phyloP scores from a whole-genome alignment of 2,797 vertebrate genomes.

The Chiroxiphia lanceolata region DNA sequence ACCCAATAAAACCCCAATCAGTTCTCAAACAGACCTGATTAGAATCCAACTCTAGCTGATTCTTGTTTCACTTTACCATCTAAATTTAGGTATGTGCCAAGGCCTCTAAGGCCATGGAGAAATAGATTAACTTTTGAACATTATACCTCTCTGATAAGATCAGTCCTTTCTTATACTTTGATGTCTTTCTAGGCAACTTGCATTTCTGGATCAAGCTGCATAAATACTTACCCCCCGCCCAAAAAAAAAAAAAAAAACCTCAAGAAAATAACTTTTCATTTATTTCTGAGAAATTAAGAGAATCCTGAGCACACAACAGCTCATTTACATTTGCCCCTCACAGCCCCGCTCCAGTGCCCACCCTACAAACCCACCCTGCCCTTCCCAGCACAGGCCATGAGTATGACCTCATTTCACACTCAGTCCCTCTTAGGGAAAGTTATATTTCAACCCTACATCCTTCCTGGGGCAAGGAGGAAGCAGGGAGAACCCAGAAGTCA shows the following conservation, averaged over 20 bases:
- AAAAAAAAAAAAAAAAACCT: background rate
- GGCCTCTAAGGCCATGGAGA: background rate
- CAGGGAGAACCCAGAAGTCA: background rate
- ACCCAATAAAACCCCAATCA: background rate
- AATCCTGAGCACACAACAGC: fast-evolving
- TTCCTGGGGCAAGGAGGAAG: background rate
- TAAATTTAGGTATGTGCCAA: background rate
- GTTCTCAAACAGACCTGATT: background rate
- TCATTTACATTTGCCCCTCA: background rate
- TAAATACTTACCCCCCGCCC: background rate
- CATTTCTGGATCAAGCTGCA: background rate
- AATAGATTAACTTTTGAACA: background rate
- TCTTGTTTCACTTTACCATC: background rate
- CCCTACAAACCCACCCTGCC: background rate
- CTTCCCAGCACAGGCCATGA: background rate
- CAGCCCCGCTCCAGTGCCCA: background rate
- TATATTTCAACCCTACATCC: background rate
- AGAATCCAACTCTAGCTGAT: background rate
- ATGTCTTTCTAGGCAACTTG: background rate
- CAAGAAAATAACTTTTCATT: background rate
- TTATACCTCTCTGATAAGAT: background rate
- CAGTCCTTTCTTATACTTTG: background rate
- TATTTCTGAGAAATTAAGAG: background rate
- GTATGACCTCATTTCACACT: background rate
- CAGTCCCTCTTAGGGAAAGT: background rate